Evolutionary conservation across 2,888 invertebrate genomes (phyloP).

Genomic region (Synanthedon tipuliformis): DNA sequence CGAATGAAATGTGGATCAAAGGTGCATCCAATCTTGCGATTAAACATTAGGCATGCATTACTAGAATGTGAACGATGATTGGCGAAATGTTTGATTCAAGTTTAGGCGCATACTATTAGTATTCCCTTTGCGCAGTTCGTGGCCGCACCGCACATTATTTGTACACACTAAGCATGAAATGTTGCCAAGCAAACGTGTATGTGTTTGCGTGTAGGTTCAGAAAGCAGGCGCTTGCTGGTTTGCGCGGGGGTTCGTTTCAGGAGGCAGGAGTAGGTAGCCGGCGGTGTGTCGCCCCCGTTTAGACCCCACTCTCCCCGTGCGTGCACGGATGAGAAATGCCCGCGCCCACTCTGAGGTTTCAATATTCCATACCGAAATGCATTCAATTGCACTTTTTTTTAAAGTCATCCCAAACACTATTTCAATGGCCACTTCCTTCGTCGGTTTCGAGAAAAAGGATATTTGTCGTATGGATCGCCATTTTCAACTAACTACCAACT

Average conservation of each 20-base stretch:
- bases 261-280: conserved; percentile 14
- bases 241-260: conserved; percentile 20
- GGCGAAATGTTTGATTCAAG: conserved; percentile 40
- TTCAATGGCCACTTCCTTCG: no score
- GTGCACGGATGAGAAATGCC: conserved; percentile 53
- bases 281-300: conserved; percentile 18
- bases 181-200: conserved; percentile 69
- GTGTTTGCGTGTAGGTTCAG: conserved; percentile 68
- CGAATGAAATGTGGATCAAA: no score
- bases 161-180: conserved; percentile 70
- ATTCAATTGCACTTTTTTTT: conserved; percentile 50
- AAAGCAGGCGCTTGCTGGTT: conserved; percentile 31
- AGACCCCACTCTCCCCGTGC: conserved; percentile 36
- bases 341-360: conserved; percentile 56
- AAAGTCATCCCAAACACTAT: no score
- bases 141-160: conserved; percentile 62
- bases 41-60: no score
- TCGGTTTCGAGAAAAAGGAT: no score
- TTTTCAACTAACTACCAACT: no score
- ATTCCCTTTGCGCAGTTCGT: conserved; percentile 62
- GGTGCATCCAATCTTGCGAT: no score
- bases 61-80: conserved; percentile 19
- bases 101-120: conserved; percentile 42
- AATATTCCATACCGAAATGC: conserved; percentile 64
- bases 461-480: no score